Percentiles rank a stretch among this genome's conserved stretches.
These are phyloP conservation scores for Loripinus fragilis DNA, from an alignment of 2,888 invertebrate species.

Conservation along the genomic window DNA sequence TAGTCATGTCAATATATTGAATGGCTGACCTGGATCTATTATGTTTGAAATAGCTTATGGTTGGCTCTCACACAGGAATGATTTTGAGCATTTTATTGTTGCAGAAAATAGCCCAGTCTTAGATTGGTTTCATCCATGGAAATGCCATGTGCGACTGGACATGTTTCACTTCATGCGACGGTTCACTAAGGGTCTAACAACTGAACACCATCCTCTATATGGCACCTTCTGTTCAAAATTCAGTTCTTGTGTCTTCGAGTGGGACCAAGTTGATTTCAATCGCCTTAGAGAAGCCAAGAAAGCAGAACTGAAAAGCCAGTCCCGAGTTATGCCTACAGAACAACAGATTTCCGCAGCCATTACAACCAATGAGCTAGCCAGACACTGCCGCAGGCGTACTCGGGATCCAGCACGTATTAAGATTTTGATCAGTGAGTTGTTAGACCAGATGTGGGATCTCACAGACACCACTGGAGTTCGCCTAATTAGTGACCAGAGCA, in stretches of 20 bases:
- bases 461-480: constrained; percentile 3
- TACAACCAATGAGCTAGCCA: constrained; percentile 42
- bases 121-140: no score
- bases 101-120: no score
- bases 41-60: no score
- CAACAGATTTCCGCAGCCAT: constrained; percentile 30
- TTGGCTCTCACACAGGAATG: no score
- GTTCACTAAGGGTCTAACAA: constrained; percentile 34
- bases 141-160: constrained; percentile 46
- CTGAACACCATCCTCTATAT: constrained; percentile 61
- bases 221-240: constrained; percentile 52
- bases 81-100: no score
- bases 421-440: no score
- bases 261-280: constrained; percentile 51
- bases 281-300: constrained; percentile 50
- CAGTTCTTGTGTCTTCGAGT: constrained; percentile 58
- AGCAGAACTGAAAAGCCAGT: constrained; percentile 28
- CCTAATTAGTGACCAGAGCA: not conserved
- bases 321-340: constrained; percentile 16
- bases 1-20: no score
- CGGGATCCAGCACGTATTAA: no score
- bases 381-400: constrained; percentile 55
- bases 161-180: constrained; percentile 65
- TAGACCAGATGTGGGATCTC: no score
- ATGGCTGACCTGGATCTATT: no score